Evolutionary conservation across 2,113 vertebrate genomes (phyloP), one percentile per base, ranked within the genome.

Genomic region (Leptosomus discolor): DNA sequence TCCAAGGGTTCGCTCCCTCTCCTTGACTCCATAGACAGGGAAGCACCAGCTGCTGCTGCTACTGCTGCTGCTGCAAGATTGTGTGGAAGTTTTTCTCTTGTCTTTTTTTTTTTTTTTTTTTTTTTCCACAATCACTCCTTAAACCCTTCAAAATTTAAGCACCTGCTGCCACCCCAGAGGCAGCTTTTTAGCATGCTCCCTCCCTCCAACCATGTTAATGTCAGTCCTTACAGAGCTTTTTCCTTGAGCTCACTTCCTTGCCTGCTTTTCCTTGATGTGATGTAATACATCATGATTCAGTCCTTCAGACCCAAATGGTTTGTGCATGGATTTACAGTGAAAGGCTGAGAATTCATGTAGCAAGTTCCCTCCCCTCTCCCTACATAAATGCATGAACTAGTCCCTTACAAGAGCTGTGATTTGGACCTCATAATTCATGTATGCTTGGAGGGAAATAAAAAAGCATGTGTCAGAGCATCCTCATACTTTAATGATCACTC

Each of bases 401-500:
- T 78, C 11, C 14, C 60, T 95, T 79, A 32, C 32, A 73, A 76
- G 84, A 76, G 9, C 57, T 94, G 86, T 92, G 94, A 69, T 65
- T 87, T 76, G 65, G 45, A 73, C 87, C 50, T 88, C 77, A 80
- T 95, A 87, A 90, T 76, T 94, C 71, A 70, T 73, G 45, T 57
- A 67, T 89, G 58, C 89, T 89, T 65, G 29, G 50, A 91, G 37
- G 61, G 69, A 88, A 82, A 73, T 73, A 45, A 34, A 79, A 95
- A 87, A 78, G 27, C 67, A 22, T 61, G 80, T 79, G 61, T 82
- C 86, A 88, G 73, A 73, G 60, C 27, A 60, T 45, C 48, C 61
- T 94, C 74, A 87, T 61, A 56, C 37, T 94, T 95, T 92, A 95
- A 85, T 85, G 81, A 91, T 94, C 80, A 73, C 48, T 79, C 43